A percentile compares a stretch with the other conserved stretches of the same genome.
These are phyloP conservation scores for Poeciliopsis presidionis DNA, from an alignment of 2,797 vertebrate species.

Conservation along the genomic window DNA sequence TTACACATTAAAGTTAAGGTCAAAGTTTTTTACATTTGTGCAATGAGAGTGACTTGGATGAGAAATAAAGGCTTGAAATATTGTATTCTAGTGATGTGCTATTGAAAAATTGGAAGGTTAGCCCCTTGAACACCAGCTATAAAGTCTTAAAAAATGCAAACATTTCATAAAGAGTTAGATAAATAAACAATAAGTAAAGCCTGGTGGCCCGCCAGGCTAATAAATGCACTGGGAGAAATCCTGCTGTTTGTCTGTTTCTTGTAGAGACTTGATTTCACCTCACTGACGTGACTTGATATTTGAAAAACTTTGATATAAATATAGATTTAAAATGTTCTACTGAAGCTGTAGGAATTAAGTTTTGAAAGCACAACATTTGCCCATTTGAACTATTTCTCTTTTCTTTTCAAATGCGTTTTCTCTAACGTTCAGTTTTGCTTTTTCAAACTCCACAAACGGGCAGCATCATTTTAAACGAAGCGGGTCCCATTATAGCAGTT, in stretches of 20 bases:
- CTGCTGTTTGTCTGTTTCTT: neutral
- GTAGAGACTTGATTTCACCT: neutral
- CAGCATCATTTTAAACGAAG: neutral
- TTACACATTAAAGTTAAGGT: neutral
- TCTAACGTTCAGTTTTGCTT: neutral
- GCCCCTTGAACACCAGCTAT: too few relatives aligned
- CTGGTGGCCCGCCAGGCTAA: too few relatives aligned
- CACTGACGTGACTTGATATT: neutral
- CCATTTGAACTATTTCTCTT: neutral
- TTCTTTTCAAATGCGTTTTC: neutral
- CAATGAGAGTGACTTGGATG: neutral
- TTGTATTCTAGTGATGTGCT: too few relatives aligned
- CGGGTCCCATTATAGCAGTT: conserved; percentile 11
- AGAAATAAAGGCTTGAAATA: too few relatives aligned
- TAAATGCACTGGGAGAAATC: too few relatives aligned
- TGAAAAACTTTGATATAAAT: neutral
- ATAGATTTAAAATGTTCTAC: neutral
- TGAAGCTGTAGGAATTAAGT: neutral
- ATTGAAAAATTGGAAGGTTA: too few relatives aligned
- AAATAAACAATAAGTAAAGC: too few relatives aligned
- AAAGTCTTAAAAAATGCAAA: too few relatives aligned
- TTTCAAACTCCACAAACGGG: neutral
- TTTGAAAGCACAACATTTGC: neutral
- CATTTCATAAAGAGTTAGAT: too few relatives aligned
- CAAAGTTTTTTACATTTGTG: neutral